Percentiles rank a stretch among this genome's conserved stretches.
Evolutionary conservation across 2,888 invertebrate species (phyloP).

Genomic region (Junonia oenone): DNA sequence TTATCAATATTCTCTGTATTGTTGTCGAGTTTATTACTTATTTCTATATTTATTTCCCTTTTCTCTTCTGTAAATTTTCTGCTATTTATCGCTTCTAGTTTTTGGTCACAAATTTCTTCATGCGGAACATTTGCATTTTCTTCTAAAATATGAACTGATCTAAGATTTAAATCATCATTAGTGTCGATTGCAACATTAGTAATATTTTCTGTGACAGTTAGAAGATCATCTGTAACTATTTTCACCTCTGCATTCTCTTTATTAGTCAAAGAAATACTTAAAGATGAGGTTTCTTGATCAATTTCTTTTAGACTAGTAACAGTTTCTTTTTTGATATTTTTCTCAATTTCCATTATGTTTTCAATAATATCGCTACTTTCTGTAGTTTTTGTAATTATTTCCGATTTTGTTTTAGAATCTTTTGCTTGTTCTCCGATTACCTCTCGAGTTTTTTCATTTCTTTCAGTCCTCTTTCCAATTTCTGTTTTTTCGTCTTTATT

Average conservation of each 20-base stretch:
- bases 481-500: background rate
- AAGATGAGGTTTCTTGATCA: background rate
- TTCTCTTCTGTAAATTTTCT: too few relatives aligned
- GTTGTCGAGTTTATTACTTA: background rate
- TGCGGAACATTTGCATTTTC: background rate
- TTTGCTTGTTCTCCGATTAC: constrained; percentile 23
- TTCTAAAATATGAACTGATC: background rate
- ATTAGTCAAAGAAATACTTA: background rate
- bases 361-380: background rate
- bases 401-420: background rate
- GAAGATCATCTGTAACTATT: background rate
- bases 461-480: background rate
- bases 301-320: background rate
- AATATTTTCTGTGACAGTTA: background rate
- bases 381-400: background rate
- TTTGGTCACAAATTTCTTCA: background rate
- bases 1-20: background rate
- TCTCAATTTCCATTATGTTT: background rate
- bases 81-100: background rate
- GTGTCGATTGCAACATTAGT: background rate
- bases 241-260: constrained; percentile 27
- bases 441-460: background rate
- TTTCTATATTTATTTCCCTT: background rate
- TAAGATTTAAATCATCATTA: background rate
- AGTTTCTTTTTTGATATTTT: background rate